Conservation (phyloP, 2,888 invertebrate species). For the Drosophila subquinaria region DNA sequence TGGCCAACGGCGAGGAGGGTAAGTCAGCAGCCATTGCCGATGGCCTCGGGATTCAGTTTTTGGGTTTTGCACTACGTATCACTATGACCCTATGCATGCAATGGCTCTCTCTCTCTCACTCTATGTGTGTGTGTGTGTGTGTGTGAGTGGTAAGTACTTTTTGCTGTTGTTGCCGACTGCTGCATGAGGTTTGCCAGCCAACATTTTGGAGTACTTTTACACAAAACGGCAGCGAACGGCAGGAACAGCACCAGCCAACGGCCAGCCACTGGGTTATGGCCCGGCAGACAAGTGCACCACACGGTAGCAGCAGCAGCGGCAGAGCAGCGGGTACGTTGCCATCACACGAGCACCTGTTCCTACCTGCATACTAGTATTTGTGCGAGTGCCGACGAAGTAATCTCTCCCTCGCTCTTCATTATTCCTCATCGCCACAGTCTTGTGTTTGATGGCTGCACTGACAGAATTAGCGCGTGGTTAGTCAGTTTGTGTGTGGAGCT, state of each 20-base stretch:
- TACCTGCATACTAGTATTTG: slow-evolving; percentile 45
- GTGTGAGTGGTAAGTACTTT: slow-evolving; percentile 74
- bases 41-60: slow-evolving; percentile 42
- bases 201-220: slow-evolving; percentile 78
- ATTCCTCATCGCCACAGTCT: slow-evolving; percentile 37
- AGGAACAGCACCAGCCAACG: slow-evolving; percentile 18
- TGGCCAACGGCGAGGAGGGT: slow-evolving; percentile 91
- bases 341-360: slow-evolving; percentile 45
- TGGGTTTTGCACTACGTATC: slow-evolving; percentile 33
- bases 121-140: slow-evolving; percentile 3
- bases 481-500: slow-evolving; percentile 9
- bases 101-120: background rate
- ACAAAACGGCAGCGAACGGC: slow-evolving; percentile 61
- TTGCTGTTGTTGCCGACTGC: slow-evolving; percentile 66
- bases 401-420: background rate
- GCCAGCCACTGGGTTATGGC: slow-evolving; percentile 43
- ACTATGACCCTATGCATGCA: slow-evolving; percentile 50
- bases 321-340: slow-evolving; percentile 41
- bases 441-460: slow-evolving; percentile 71
- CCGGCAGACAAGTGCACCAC: slow-evolving; percentile 56
- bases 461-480: slow-evolving; percentile 64
- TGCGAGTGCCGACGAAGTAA: slow-evolving; percentile 20
- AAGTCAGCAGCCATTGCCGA: slow-evolving; percentile 70
- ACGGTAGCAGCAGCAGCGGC: background rate
- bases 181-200: slow-evolving; percentile 67